Percentiles rank a stretch among this genome's conserved stretches.
Conservation (phyloP, 2,888 invertebrate species). For the Phasia obesa region DNA sequence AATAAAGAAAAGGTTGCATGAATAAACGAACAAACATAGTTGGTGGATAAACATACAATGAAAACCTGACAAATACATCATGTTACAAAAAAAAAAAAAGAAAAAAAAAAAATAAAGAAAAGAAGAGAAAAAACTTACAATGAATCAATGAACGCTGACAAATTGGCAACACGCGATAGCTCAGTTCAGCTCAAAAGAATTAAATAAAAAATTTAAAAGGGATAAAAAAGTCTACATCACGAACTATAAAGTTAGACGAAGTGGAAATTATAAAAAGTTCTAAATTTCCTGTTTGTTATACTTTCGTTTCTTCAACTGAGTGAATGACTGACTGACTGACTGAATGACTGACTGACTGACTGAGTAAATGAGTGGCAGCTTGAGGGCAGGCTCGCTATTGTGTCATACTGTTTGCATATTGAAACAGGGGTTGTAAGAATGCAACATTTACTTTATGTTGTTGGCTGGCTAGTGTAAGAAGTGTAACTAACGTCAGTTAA, state of each 20-base stretch:
- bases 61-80: constrained; percentile 70
- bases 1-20: constrained; percentile 25
- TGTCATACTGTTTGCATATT: constrained; percentile 34
- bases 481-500: constrained; percentile 21
- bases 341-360: constrained; percentile 7
- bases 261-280: constrained; percentile 66
- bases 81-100: constrained; percentile 36
- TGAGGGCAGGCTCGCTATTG: constrained; percentile 21
- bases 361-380: constrained; percentile 36
- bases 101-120: constrained; percentile 2
- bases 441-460: constrained; percentile 51
- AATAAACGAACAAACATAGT: constrained; percentile 35
- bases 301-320: not conserved
- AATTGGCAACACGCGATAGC: constrained; percentile 81
- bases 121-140: constrained; percentile 13
- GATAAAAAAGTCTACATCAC: constrained; percentile 58
- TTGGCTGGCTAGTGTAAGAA: not conserved
- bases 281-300: not conserved
- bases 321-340: constrained; percentile 13
- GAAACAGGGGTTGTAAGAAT: constrained; percentile 52
- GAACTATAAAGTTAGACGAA: constrained; percentile 67
- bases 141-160: constrained; percentile 79
- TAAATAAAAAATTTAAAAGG: constrained; percentile 37
- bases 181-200: constrained; percentile 35
- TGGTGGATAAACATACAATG: constrained; percentile 36